These are phyloP conservation scores for Pelodiscus sinensis DNA, from an alignment of 2,113 vertebrate genomes.

Conservation along the genomic window DNA sequence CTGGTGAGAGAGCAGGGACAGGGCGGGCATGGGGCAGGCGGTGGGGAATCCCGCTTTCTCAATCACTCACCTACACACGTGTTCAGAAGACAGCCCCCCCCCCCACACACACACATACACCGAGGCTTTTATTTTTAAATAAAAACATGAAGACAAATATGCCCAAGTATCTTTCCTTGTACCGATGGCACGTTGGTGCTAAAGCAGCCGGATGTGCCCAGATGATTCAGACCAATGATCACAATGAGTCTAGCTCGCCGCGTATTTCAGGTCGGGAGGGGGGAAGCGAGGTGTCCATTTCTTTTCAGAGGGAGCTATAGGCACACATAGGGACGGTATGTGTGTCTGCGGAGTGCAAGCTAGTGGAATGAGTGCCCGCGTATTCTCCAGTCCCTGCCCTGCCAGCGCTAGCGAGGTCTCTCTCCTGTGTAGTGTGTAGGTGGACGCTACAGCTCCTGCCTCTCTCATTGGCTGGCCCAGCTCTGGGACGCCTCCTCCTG, in stretches of 20 bases:
- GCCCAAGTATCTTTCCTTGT: background rate
- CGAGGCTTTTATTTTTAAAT: background rate
- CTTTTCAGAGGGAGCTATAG: background rate
- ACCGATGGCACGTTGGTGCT: background rate
- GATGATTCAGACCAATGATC: conserved; percentile 48
- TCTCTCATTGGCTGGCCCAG: background rate
- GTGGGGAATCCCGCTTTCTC: background rate
- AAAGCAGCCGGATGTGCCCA: background rate
- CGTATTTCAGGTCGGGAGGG: background rate
- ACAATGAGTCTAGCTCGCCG: conserved; percentile 11
- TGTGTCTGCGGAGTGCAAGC: background rate
- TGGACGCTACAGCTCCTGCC: background rate
- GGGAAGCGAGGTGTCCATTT: conserved; percentile 33
- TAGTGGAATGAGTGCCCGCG: background rate
- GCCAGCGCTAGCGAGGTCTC: background rate
- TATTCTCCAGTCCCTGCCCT: background rate
- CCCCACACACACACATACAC: background rate
- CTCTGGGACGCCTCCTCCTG: conserved; percentile 22
- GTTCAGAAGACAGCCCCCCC: too few species aligned
- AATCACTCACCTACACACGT: background rate
- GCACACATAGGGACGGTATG: background rate
- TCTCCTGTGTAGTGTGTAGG: background rate
- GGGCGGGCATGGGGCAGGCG: background rate
- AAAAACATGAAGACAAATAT: background rate
- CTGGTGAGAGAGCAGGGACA: background rate